Base-by-base conservation (phyloP, 2,113 vertebrate genomes). In the Oenanthe melanoleuca region DNA sequence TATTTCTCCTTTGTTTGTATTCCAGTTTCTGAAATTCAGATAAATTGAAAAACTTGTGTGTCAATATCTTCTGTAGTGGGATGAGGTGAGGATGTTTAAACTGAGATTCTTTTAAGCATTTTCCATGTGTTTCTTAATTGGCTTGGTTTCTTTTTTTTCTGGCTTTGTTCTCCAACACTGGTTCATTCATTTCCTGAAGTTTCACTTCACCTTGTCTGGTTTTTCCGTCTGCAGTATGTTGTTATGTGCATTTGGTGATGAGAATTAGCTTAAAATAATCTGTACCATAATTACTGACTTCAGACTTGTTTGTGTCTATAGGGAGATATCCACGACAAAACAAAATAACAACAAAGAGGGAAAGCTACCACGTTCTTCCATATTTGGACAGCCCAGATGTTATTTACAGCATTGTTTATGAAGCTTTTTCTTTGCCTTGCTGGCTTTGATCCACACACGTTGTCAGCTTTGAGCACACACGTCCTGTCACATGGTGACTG, bases 401-500 rank as follows among this genome's bases (percentile, higher is more conserved):
- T 98, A 98, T 98, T 98, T 98, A 98, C 97, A 95, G 96, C 96
- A 86, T 95, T 98, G 98, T 98, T 98, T 98, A 97, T 97, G 96
- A 97, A 97, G 94, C 95, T 95, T 93, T 98, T 98, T 97, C 97
- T 97, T 97, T 96, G 92, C 93, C 93, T 93, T 92, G 77, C 97
- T 98, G 98, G 98, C 98, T 96, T 95, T 95, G 91, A 96, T 97
- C 97, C 98, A 98, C 93, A 97, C 94, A 98, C 95, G 96, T 98
- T 98, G 98, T 98, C 98, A 97, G 95, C 94, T 93, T 86, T 86
- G 96, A 97, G 96, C 97, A 97, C 97, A 97, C 96, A 98, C 97
- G 97, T 98, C 98, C 98, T 98, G 98, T 98, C 98, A 98, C 98
- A 96, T 98, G 97, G 96, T 89, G 88, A 94, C 90, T 95, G 78